Evolutionary conservation across 2,888 invertebrate species (phyloP), one percentile per base, ranked within the genome.

Genomic region (Aethes cnicana): DNA sequence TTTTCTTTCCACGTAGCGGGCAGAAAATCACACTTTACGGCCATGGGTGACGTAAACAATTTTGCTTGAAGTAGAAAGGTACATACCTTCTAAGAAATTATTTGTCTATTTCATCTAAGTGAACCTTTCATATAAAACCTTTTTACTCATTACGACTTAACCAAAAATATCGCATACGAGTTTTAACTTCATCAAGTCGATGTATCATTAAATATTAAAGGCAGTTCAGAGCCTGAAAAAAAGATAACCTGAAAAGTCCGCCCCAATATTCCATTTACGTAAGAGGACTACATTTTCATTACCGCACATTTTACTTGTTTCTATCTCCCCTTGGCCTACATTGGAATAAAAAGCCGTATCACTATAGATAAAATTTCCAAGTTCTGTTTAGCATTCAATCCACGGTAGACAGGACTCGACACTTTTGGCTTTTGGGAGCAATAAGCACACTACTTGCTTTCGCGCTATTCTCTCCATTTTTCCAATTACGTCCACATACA

Each of bases 341-440:
- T 25, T 28, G 11, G 43, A 50, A 43, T 50, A 50, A 36, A 41
- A 42, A 26, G 20, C 32, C 28, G 43, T 43, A 43, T 43, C 28
- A 36, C 28, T 43, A 43, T 20, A 43, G 42, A 49, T 35, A 35
- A 49, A 42, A 36, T 49, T 49, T 42, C 28, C 36, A 3, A 37
- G 11, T 18, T 23, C 43, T 44, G 58, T 59, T 66, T 63, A 59
- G 56, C 58, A 67, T 67, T 67, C 67, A 53, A 56, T 57, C 48
- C 67, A 64, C 62, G 66, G 35, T 9, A 30, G 39, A 30, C 48
- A 56, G 56, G 53, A 62, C 61, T 64, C 61, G 57, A 64, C 63
- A 66, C 64, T 66, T 61, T 50, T 32, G 58, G 58, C 60, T 60
- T 62, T 58, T 53, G 62, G 62, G 55, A 54, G 58, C 50, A 60